Evolutionary conservation across 2,113 vertebrate genomes (phyloP), one percentile per base, ranked within the genome.

Genomic region (Gopherus evgoodei): DNA sequence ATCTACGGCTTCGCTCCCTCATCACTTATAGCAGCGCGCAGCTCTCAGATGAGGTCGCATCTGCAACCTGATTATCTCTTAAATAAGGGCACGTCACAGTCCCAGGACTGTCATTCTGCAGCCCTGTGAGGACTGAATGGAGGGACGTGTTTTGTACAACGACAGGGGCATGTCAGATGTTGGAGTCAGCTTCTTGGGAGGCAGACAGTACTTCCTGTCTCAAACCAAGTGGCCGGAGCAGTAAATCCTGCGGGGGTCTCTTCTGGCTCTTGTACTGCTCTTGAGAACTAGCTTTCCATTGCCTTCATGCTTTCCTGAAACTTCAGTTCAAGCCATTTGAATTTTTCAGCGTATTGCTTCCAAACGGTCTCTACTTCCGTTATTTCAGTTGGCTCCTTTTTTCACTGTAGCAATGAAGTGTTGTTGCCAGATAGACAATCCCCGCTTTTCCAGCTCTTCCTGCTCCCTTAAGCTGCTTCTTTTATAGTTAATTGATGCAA

Each of bases 141-240:
- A 21, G 87, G 50, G 93, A 79, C 81, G 65, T 69, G 65, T n/a
- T 69, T 69, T 90, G 81, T 11, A 90, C 59, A 89, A 90, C 14
- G 54, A 2, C 2, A 6, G 50, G 57, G 52, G 62, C 75, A 27
- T 42, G 82, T 35, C 17, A 90, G 79, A 91, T 25, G 16, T 54
- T 35, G 91, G 17, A 81, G 53, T 19, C 53, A 90, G 42, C 5
- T 88, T 84, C 29, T 12, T 84, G 47, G 86, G 54, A 91, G 65
- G 1, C 78, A 89, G 44, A 38, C 1, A 3, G 38, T 44, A 35
- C 35, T 21, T 62, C 80, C 69, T 82, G 1, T 1, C n/a, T 83
- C 44, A 84, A 76, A 76, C 44, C 11, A 81, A 53, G 16, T 12
- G 8, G 1, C 11, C 22, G 21, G 21, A 76, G 57, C 8, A 80